Evolutionary conservation across 2,113 vertebrate species (phyloP).

Genomic region (Sebastes schlegelii): DNA sequence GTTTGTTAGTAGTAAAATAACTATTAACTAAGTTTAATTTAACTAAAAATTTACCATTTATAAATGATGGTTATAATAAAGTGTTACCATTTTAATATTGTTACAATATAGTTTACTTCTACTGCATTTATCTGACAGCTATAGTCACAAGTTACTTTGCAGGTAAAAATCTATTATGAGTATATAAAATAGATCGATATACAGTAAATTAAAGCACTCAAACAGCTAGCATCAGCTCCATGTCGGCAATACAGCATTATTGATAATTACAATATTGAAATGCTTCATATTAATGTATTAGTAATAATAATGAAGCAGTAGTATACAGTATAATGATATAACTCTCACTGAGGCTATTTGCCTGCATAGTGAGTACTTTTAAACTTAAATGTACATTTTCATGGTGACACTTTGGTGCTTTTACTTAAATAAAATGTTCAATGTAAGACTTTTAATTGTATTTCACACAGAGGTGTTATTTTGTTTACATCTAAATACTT

Average conservation of each 20-base stretch:
- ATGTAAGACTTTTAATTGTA: no score
- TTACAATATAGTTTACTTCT: not conserved
- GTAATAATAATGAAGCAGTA: not conserved
- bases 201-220: no score
- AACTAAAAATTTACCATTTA: no score
- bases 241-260: not conserved
- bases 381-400: not conserved
- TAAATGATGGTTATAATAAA: no score
- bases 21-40: no score
- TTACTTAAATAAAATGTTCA: not conserved
- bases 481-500: not conserved
- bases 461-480: no score
- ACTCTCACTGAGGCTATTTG: no score
- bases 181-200: not conserved
- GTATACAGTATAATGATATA: not conserved
- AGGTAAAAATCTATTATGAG: not conserved
- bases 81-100: not conserved
- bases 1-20: no score
- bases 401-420: not conserved
- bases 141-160: not conserved
- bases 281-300: not conserved
- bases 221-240: not conserved
- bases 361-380: no score
- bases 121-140: not conserved
- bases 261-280: not conserved